Evolutionary conservation across 2,113 vertebrate species (phyloP).

Genomic region (Hucho hucho): DNA sequence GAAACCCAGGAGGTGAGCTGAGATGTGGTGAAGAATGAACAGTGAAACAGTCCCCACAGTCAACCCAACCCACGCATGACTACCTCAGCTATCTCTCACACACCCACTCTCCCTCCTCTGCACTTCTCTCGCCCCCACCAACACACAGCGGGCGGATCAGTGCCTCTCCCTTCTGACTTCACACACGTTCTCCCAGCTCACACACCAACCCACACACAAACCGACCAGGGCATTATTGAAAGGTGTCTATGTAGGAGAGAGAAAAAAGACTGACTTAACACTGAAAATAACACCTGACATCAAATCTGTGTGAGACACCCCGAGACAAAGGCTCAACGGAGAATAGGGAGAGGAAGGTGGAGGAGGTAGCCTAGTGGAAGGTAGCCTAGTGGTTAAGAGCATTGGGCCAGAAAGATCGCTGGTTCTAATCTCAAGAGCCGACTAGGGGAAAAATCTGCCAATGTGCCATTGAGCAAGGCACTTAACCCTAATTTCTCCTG

Average conservation of each 20-base stretch:
- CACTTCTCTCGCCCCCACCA: not conserved
- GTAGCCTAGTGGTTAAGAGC: not conserved
- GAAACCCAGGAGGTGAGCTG: conserved; percentile 37
- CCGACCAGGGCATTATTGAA: conserved; percentile 4
- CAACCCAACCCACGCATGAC: conserved; percentile 48
- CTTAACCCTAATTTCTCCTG: no score
- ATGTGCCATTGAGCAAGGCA: no score
- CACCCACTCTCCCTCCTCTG: conserved; percentile 1
- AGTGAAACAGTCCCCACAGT: conserved; percentile 42
- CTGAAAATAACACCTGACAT: conserved; percentile 69
- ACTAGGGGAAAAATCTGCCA: no score
- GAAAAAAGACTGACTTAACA: conserved; percentile 68
- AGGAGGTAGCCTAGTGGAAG: conserved; percentile 1
- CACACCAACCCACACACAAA: not conserved
- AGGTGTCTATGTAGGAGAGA: conserved; percentile 24
- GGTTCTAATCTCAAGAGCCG: no score
- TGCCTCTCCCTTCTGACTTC: conserved; percentile 26
- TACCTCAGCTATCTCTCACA: conserved; percentile 49
- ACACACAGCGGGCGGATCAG: conserved; percentile 7
- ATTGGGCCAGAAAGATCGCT: no score
- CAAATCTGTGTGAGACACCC: conserved; percentile 63
- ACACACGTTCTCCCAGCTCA: conserved; percentile 9
- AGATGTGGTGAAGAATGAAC: conserved; percentile 37
- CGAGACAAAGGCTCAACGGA: conserved; percentile 57
- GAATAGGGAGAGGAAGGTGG: conserved; percentile 40